phyloP scores from a whole-genome alignment of 1,140 invertebrate species.

The Patella vulgata region DNA sequence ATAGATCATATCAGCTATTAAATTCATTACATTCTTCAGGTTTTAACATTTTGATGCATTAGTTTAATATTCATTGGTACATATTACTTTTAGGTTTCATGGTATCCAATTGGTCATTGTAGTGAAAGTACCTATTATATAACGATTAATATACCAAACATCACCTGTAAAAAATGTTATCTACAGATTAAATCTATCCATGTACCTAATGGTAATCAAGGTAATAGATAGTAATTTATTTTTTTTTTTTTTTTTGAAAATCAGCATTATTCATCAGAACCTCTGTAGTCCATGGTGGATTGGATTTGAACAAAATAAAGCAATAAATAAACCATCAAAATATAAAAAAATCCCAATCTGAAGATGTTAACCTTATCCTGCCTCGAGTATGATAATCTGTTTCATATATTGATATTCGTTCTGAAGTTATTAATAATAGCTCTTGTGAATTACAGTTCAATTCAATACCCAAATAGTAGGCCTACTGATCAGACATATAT shows the following conservation, averaged over 20 bases:
- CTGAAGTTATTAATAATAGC: background rate
- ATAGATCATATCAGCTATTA: too few relatives aligned
- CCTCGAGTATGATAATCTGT: conserved; percentile 2
- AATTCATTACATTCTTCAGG: too few relatives aligned
- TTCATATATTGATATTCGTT: background rate
- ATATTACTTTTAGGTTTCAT: conserved; percentile 22
- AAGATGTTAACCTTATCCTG: background rate
- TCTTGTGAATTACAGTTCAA: background rate
- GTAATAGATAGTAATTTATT: background rate
- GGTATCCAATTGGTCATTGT: conserved; percentile 33
- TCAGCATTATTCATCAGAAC: background rate
- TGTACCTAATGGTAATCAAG: conserved; percentile 1
- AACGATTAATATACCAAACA: conserved; percentile 38
- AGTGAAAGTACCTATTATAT: conserved; percentile 35
- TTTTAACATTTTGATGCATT: background rate
- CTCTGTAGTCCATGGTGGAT: background rate
- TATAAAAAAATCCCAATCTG: background rate
- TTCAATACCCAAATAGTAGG: background rate
- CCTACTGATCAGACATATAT: too few relatives aligned
- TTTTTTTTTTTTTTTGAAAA: background rate
- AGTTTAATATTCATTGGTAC: background rate
- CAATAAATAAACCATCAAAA: conserved; percentile 3
- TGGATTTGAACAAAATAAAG: background rate
- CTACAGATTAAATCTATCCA: conserved; percentile 15
- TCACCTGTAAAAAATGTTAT: conserved; percentile 32